A percentile compares a stretch with the other conserved stretches of the same genome.
Conservation (phyloP, 1,140 invertebrate genomes). For the Hydropsyche tenuis region DNA sequence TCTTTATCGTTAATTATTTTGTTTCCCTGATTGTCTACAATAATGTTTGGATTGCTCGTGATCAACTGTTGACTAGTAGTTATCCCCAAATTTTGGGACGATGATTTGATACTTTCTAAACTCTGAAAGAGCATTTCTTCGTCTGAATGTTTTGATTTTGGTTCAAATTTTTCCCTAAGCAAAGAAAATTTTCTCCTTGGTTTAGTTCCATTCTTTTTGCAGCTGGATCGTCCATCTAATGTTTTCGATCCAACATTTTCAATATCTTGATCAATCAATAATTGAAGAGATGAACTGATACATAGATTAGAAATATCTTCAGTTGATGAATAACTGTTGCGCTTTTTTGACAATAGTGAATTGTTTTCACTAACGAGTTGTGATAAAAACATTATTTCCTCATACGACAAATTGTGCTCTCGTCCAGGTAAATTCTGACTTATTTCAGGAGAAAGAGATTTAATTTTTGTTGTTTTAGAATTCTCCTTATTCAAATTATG, state of each 20-base stretch:
- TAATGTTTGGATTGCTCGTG: conserved; percentile 54
- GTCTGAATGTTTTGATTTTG: conserved; percentile 60
- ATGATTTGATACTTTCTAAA: conserved; percentile 52
- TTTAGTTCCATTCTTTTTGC: conserved; percentile 58
- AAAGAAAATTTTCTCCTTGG: conserved; percentile 68
- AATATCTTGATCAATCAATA: conserved; percentile 58
- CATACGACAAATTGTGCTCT: conserved; percentile 59
- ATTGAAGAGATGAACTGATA: conserved; percentile 60
- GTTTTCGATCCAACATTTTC: conserved; percentile 51
- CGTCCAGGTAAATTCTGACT: conserved; percentile 53
- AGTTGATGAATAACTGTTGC: conserved; percentile 44
- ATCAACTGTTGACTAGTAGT: conserved; percentile 52
- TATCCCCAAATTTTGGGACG: conserved; percentile 50
- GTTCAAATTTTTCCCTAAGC: conserved; percentile 67
- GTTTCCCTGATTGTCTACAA: conserved; percentile 52
- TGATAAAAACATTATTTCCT: conserved; percentile 61
- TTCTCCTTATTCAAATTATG: conserved; percentile 26
- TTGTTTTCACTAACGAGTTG: conserved; percentile 60
- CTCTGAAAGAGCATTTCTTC: conserved; percentile 59
- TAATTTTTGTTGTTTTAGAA: conserved; percentile 44
- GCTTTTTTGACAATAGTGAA: conserved; percentile 50
- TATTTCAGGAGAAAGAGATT: conserved; percentile 52
- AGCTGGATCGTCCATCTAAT: conserved; percentile 54
- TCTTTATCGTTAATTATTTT: conserved; percentile 52
- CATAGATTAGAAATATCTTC: conserved; percentile 56